These are phyloP conservation scores for Capreolus pygargus DNA, from an alignment of 2,113 vertebrate genomes.

Conservation along the genomic window DNA sequence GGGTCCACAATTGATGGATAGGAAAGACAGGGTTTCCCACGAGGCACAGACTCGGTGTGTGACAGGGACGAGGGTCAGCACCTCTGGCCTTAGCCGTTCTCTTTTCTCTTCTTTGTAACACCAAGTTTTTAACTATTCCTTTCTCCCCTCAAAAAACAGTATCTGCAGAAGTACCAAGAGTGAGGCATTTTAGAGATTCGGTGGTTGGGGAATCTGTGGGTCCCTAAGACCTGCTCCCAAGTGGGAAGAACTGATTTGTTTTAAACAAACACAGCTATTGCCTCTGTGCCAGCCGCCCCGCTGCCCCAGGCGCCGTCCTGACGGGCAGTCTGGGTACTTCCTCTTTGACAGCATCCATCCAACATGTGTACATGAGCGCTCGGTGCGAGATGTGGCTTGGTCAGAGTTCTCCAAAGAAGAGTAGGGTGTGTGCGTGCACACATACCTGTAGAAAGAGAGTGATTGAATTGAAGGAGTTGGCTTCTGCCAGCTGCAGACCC, in stretches of 20 bases:
- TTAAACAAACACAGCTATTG: no score
- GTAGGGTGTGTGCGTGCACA: background rate
- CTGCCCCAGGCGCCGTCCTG: background rate
- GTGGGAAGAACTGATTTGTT: background rate
- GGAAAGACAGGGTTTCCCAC: no score
- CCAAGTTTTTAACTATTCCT: background rate
- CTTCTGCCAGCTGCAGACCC: background rate
- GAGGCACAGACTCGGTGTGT: fast-evolving
- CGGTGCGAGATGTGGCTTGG: background rate
- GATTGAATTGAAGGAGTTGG: background rate
- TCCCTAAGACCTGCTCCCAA: background rate
- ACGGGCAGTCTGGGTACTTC: background rate
- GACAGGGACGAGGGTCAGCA: no score
- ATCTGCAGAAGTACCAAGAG: background rate
- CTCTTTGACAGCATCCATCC: background rate
- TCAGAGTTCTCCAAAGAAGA: background rate
- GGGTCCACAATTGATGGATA: background rate
- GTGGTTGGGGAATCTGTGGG: fast-evolving
- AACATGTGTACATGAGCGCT: background rate
- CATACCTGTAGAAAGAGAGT: background rate
- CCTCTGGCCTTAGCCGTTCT: background rate
- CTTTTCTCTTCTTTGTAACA: background rate
- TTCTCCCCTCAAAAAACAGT: background rate
- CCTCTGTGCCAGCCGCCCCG: background rate
- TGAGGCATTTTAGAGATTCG: background rate